These are phyloP conservation scores for Ispidina picta DNA, from an alignment of 2,797 vertebrate species.

Conservation along the genomic window DNA sequence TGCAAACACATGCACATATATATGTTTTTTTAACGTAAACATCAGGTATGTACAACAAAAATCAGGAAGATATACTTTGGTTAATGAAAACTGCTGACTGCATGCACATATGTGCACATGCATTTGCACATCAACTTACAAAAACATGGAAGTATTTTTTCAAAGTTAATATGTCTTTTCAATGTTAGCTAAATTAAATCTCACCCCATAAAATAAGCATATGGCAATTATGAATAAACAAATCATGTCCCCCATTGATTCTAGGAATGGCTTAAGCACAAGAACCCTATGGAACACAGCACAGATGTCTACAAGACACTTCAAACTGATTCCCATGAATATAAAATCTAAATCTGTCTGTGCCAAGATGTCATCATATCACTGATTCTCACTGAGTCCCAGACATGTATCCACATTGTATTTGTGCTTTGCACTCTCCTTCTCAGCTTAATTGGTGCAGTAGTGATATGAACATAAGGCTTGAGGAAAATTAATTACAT, in stretches of 20 bases:
- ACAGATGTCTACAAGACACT: background rate
- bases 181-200: background rate
- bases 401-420: background rate
- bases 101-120: accelerated
- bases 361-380: background rate
- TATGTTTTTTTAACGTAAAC: background rate
- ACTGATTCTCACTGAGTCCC: background rate
- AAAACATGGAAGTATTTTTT: background rate
- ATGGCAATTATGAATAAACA: background rate
- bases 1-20: background rate
- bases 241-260: background rate
- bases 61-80: background rate
- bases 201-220: background rate
- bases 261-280: background rate
- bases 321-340: background rate
- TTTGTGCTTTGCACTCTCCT: background rate
- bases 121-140: background rate
- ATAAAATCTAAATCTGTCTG: background rate
- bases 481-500: background rate
- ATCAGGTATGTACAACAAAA: background rate
- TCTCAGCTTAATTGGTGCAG: background rate
- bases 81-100: background rate
- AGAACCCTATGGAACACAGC: background rate
- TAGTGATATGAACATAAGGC: background rate
- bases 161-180: background rate